Evolutionary conservation across 2,888 invertebrate species (phyloP), one percentile per base, ranked within the genome.

Genomic region (Zygothrica quintamaculata): DNA sequence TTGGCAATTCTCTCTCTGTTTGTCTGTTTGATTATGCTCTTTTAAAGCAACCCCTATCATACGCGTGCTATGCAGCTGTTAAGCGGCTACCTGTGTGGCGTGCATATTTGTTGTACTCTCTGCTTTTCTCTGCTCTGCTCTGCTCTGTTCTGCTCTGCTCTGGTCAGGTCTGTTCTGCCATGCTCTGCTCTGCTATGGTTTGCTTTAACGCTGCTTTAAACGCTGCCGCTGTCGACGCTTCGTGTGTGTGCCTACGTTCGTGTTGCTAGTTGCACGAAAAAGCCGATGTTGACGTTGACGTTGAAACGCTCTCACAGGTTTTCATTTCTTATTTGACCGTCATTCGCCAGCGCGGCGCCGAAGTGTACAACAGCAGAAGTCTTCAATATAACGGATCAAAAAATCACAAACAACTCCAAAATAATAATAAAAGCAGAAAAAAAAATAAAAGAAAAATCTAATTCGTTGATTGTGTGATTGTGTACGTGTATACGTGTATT

Each of bases 321-420:
- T 78, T 78, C 84, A 79, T 79, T 81, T 84, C 86, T 82, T 85
- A 86, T 86, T 85, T 75, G 75, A 69, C 82, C 71, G 71, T 82
- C 81, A 81, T 78, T 81, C 80, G 80, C 85, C 80, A 81, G 78
- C 75, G 75, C 81, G 84, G 77, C 79, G 79, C 74, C 84, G 84
- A 80, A 74, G 80, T 77, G 77, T 74, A 77, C 81, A 77, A 79
- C 67, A 79, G 82, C 74, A 80, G 66, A 65, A 77, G 74, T 80
- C 81, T 70, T 70, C 65, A 74, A 65, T 69, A 72, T 57, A 65
- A 69, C 75, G 76, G 68, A 68, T 68, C 55, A 40, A 74, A 74
- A n/a, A 65, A 71, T 62, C 39, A 46, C 51, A 65, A 12, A 53
- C 55, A 61, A 48, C 29, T 36, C 48, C 18, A 53, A 25, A 42